Evolutionary conservation across 2,797 vertebrate species (phyloP), one percentile per base, ranked within the genome.

Genomic region (Austrolebias charrua): DNA sequence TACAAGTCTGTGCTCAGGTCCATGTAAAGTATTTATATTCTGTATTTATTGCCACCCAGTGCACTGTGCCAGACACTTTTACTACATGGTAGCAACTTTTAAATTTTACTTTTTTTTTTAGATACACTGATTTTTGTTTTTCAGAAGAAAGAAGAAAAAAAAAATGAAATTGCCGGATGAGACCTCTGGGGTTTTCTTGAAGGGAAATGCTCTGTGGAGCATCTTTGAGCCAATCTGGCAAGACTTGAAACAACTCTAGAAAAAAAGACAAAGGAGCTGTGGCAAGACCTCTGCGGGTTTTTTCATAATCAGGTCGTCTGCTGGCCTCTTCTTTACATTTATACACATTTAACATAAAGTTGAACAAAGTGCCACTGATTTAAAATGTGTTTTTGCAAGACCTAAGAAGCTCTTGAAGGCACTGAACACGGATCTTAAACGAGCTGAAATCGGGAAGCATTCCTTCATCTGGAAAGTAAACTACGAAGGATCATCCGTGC

Each of bases 11-110:
- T 89, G 93, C 96, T 98, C 97, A 99, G 97, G 96, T 95, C 95
- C 95, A 94, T 95, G 93, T 96, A 95, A 96, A 92, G 94, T 98
- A 98, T 97, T 96, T 98, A 98, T 98, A 94, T 93, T 86, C 72
- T 90, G 92, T 95, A 95, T 95, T 94, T 95, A 94, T 94, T 94
- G 90, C 94, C 89, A 94, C 88, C 88, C 93, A 75, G 94, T 92
- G 95, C 94, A 92, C 95, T 94, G 94, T 93, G 89, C 90, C 92
- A 92, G 92, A 94, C 94, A 93, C 93, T 93, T 92, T 93, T 76
- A 81, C 63, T 66, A 87, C 87, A 88, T 83, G 85, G 90, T 93
- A 88, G 88, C 89, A 82, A 76, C 88, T 90, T 89, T 35, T 45
- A 45, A 86, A 61, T 73, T 24, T 24, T 24, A 24, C 56, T 80